Conservation (phyloP, 2,888 invertebrate genomes). For the Dendrolimus houi region DNA sequence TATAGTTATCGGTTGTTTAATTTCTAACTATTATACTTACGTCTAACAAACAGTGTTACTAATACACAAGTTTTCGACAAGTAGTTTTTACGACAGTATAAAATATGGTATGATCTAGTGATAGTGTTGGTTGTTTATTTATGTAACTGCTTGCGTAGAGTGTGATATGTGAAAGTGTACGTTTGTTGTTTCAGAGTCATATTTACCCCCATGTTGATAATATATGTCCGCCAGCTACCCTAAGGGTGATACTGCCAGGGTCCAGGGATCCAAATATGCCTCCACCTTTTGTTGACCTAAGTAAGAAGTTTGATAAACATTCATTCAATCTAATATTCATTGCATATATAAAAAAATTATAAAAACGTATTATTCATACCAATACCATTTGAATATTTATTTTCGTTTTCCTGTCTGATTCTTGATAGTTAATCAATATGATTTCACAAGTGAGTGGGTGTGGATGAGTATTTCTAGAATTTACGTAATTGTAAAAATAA, state of each 20-base stretch:
- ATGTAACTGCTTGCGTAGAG: slow-evolving; percentile 43
- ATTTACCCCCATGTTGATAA: slow-evolving; percentile 48
- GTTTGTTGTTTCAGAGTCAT: slow-evolving; percentile 55
- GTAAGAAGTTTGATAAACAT: slow-evolving; percentile 30
- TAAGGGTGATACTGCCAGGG: slow-evolving; percentile 57
- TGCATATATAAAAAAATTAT: background rate
- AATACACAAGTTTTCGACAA: background rate
- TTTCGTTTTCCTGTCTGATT: no score
- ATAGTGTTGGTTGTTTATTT: slow-evolving; percentile 46
- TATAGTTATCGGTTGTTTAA: no score
- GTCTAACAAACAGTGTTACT: no score
- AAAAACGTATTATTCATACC: no score
- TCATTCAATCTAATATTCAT: background rate
- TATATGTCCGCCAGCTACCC: slow-evolving; percentile 46
- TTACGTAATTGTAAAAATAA: no score
- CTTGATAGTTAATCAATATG: no score
- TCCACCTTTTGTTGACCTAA: slow-evolving; percentile 54
- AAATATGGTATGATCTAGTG: slow-evolving; percentile 31
- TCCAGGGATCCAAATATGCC: slow-evolving; percentile 45
- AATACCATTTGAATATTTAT: no score
- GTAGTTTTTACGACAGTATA: slow-evolving; percentile 5
- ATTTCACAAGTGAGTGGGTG: no score
- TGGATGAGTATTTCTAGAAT: no score
- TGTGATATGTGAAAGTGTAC: slow-evolving; percentile 40
- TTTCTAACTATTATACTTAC: no score